Percentiles rank a stretch among this genome's conserved stretches.
Conservation (phyloP, 2,888 invertebrate species). For the Metallyticus violacea region DNA sequence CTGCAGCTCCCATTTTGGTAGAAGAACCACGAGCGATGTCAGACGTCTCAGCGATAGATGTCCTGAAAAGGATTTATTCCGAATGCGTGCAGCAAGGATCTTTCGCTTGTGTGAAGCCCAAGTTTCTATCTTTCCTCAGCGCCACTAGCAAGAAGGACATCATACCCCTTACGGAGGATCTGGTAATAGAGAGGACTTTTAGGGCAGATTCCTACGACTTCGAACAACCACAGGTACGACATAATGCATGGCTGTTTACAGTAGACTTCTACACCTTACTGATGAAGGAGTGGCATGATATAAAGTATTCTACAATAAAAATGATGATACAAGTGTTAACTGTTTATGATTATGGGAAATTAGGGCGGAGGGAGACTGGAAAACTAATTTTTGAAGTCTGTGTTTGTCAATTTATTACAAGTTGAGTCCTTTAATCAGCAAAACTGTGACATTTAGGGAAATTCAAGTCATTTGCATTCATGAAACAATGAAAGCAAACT, state of each 20-base stretch:
- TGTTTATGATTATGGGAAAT: no score
- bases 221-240: neutral
- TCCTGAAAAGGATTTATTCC: constrained; percentile 64
- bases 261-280: neutral
- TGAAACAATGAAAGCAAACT: no score
- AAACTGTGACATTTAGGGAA: no score
- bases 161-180: constrained; percentile 72
- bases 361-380: no score
- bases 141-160: constrained; percentile 63
- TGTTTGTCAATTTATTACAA: no score
- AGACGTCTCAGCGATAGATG: constrained; percentile 54
- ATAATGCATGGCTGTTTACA: no score
- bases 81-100: constrained; percentile 68
- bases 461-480: no score
- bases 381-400: no score
- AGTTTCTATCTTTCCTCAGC: constrained; percentile 72
- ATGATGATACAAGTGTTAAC: no score
- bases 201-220: neutral
- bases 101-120: constrained; percentile 72
- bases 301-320: no score
- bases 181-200: constrained; percentile 62
- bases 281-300: no score
- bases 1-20: neutral
- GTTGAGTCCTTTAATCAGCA: no score
- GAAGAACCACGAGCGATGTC: constrained; percentile 13